A percentile compares a stretch with the other conserved stretches of the same genome.
Evolutionary conservation across 2,797 vertebrate genomes (phyloP).

Genomic region (Tarsius wallacei): DNA sequence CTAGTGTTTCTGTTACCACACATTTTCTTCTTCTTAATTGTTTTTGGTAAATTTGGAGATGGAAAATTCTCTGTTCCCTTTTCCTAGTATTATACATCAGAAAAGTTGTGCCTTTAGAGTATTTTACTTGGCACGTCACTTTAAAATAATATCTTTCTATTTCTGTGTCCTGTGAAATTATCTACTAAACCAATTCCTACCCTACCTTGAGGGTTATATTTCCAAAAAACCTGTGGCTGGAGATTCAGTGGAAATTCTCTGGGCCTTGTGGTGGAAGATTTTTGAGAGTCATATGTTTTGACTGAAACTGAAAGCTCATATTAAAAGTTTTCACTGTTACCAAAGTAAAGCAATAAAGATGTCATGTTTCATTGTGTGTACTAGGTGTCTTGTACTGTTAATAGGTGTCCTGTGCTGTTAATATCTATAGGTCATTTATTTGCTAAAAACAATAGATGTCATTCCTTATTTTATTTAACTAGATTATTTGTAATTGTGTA

Average conservation of each 20-base stretch:
- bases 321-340: background rate
- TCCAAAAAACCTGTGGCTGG: background rate
- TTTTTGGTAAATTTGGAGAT: background rate
- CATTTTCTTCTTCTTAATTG: constrained; percentile 31
- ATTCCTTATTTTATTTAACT: background rate
- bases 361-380: background rate
- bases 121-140: constrained; percentile 6
- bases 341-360: constrained; percentile 14
- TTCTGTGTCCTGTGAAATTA: constrained; percentile 26
- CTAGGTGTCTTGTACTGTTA: background rate
- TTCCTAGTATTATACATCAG: background rate
- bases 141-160: background rate
- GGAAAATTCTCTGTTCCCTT: constrained; percentile 20
- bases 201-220: background rate
- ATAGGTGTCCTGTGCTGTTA: background rate
- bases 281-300: background rate
- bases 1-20: background rate
- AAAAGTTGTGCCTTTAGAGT: constrained; percentile 19
- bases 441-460: background rate
- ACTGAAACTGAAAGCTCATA: background rate
- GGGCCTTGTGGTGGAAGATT: background rate
- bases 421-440: background rate
- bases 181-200: background rate
- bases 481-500: background rate
- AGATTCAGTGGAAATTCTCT: background rate